Conservation (phyloP, 2,797 vertebrate genomes). For the Acanthurus lineatus region DNA sequence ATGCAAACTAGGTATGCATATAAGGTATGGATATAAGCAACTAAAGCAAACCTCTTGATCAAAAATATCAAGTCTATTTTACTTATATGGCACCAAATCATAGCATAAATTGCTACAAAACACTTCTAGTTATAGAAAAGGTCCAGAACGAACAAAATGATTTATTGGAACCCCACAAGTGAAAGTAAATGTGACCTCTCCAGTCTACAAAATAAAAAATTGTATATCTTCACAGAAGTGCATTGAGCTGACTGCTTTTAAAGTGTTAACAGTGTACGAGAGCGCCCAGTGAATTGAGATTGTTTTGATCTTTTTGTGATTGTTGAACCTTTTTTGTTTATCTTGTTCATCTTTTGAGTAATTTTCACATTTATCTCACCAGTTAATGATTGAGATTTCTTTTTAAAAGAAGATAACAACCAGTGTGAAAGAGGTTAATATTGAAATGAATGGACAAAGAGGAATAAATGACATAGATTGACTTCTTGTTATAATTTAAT, state of each 20-base stretch:
- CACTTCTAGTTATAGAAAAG: no score
- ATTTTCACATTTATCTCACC: neutral
- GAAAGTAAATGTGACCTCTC: neutral
- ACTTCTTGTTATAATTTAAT: no score
- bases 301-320: no score
- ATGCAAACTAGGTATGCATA: conserved; percentile 8
- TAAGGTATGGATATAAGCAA: neutral
- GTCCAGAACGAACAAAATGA: no score
- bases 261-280: neutral
- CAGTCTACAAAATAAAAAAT: conserved; percentile 4
- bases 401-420: neutral
- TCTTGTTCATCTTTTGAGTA: neutral
- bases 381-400: neutral
- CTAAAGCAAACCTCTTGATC: no score
- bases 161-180: neutral
- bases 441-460: conserved; percentile 11
- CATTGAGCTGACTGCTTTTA: neutral
- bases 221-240: conserved; percentile 11
- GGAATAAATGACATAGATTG: conserved; percentile 1
- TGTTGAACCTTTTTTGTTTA: no score
- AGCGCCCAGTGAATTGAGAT: neutral
- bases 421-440: no score
- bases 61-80: no score
- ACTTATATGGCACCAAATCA: no score
- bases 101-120: no score